phyloP scores from a whole-genome alignment of 1,140 invertebrate species.

The Cydia strobilella region DNA sequence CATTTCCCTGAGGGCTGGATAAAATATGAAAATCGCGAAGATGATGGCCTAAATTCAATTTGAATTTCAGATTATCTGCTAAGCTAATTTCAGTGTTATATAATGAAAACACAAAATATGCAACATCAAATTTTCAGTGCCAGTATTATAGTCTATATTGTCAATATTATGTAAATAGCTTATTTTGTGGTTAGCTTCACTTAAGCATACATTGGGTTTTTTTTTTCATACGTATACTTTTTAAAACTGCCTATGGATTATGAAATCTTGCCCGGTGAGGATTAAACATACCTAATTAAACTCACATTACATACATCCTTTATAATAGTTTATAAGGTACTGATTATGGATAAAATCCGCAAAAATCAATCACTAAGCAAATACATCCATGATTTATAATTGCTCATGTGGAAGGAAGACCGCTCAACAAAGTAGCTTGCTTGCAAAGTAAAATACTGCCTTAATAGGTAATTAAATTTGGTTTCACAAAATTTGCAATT shows the following conservation, averaged over 20 bases:
- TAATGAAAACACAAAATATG: too few species aligned
- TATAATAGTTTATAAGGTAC: neutral
- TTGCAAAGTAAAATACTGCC: constrained; percentile 7
- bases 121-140: too few species aligned
- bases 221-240: neutral
- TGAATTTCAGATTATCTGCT: too few species aligned
- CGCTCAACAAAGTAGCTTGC: constrained; percentile 33
- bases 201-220: too few species aligned
- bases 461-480: neutral
- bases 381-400: constrained; percentile 34
- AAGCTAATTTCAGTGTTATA: too few species aligned
- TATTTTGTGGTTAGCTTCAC: too few species aligned
- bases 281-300: constrained; percentile 5
- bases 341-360: constrained; percentile 19
- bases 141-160: too few species aligned
- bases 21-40: too few species aligned
- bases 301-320: constrained; percentile 14
- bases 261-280: neutral
- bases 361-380: constrained; percentile 21
- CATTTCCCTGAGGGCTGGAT: too few species aligned
- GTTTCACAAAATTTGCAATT: constrained; percentile 20
- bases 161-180: too few species aligned
- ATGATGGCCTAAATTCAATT: too few species aligned
- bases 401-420: constrained; percentile 40
- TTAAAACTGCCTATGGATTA: neutral